These are phyloP conservation scores for Eulemur coronatus DNA, from an alignment of 2,797 vertebrate species.

Conservation along the genomic window DNA sequence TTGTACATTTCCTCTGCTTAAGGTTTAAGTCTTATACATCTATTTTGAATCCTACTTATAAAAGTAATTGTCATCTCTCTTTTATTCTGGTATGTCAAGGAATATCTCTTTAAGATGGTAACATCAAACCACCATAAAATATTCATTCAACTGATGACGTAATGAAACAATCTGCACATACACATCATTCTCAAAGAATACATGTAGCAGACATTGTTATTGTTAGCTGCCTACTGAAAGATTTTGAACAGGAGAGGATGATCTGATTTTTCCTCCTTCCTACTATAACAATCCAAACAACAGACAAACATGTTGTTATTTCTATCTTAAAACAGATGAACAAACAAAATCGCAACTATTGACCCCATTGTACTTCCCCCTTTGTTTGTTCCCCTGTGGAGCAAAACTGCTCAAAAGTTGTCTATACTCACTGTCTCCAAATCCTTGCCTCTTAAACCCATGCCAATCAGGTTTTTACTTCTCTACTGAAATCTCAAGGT, in stretches of 20 bases:
- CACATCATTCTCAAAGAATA: background rate
- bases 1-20: constrained; percentile 24
- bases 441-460: background rate
- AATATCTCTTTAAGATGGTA: background rate
- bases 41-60: background rate
- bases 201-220: background rate
- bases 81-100: background rate
- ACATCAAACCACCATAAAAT: background rate
- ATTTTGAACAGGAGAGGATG: background rate
- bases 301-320: background rate
- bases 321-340: constrained; percentile 5
- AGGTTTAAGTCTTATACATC: background rate
- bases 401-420: background rate
- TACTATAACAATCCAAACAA: background rate
- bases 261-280: background rate
- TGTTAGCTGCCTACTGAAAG: background rate
- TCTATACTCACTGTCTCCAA: background rate
- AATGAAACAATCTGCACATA: background rate
- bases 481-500: background rate
- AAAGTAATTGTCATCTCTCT: constrained; percentile 37
- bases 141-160: background rate
- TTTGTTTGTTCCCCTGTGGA: background rate
- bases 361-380: background rate
- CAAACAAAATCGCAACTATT: background rate
- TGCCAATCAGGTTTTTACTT: background rate